phyloP scores from a whole-genome alignment of 2,797 vertebrate species.

The Bovichtus variegatus region DNA sequence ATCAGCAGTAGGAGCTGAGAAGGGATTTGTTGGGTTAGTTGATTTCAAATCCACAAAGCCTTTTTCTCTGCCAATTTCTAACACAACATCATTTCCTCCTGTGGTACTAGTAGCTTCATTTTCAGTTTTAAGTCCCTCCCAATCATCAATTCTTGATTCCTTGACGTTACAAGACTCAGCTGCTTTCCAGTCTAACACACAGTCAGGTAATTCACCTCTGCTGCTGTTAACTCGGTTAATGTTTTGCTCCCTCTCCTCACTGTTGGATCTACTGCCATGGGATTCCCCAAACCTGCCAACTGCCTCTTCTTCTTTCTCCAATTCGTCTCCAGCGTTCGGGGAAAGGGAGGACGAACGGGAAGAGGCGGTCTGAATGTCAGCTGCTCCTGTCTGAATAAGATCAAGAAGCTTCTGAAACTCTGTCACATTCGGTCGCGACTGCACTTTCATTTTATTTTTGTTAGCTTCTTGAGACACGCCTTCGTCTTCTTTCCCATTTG shows the following conservation, averaged over 20 bases:
- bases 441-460: conserved; percentile 5
- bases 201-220: conserved; percentile 78
- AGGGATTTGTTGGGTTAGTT: neutral
- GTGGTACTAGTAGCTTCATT: neutral
- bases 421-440: conserved; percentile 36
- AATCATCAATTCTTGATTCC: conserved; percentile 4
- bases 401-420: conserved; percentile 84
- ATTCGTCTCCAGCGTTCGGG: conserved; percentile 37
- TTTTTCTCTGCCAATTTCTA: conserved; percentile 6
- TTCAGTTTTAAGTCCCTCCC: conserved; percentile 19
- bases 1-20: conserved; percentile 13
- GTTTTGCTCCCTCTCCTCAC: conserved; percentile 40
- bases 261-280: conserved; percentile 9
- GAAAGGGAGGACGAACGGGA: conserved; percentile 41
- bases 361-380: conserved; percentile 21
- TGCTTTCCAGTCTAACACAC: conserved; percentile 76
- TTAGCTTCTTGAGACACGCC: conserved; percentile 55
- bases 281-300: conserved; percentile 28
- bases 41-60: conserved; percentile 22
- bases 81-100: neutral
- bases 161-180: conserved; percentile 28
- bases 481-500: conserved; percentile 65
- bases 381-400: conserved; percentile 77
- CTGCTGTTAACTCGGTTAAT: conserved; percentile 3
- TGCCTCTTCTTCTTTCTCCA: conserved; percentile 23